phyloP scores from a whole-genome alignment of 35 echinoderm and acorn worm genomes.

The Strongylocentrotus purpuratus region DNA sequence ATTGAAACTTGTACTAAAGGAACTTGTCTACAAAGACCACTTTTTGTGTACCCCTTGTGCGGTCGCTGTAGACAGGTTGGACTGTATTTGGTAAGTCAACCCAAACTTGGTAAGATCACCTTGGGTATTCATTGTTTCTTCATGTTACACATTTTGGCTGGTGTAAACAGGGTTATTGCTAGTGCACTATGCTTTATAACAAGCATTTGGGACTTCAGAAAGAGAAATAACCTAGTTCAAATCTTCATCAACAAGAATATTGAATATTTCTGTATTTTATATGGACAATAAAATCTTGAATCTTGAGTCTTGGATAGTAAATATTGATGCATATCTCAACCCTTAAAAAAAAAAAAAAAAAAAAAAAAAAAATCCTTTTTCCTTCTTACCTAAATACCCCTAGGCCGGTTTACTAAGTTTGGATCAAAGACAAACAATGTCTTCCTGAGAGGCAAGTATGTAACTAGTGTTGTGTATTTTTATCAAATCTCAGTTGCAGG shows the following conservation, averaged over 20 bases:
- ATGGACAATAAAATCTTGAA: no score
- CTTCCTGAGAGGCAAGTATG: no score
- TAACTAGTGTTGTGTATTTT: background rate
- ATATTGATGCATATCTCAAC: background rate
- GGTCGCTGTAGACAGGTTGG: no score
- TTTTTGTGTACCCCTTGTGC: no score
- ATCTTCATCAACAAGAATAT: background rate
- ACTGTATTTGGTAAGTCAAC: background rate
- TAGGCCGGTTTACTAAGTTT: no score
- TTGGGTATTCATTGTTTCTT: background rate
- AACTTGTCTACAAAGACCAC: no score
- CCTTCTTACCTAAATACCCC: background rate
- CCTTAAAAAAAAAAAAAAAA: no score
- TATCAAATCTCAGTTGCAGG: constrained; percentile 51
- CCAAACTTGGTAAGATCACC: background rate
- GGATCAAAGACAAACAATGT: no score
- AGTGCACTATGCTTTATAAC: background rate
- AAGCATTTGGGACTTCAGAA: background rate
- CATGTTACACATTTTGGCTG: background rate
- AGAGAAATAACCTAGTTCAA: background rate
- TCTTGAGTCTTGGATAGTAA: no score
- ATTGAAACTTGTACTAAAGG: no score
- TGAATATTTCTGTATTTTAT: no score
- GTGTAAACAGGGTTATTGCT: background rate
- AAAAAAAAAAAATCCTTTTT: background rate